Evolutionary conservation across 1,140 invertebrate genomes (phyloP), one percentile per base, ranked within the genome.

Genomic region (Drosophila pectinifera): DNA sequence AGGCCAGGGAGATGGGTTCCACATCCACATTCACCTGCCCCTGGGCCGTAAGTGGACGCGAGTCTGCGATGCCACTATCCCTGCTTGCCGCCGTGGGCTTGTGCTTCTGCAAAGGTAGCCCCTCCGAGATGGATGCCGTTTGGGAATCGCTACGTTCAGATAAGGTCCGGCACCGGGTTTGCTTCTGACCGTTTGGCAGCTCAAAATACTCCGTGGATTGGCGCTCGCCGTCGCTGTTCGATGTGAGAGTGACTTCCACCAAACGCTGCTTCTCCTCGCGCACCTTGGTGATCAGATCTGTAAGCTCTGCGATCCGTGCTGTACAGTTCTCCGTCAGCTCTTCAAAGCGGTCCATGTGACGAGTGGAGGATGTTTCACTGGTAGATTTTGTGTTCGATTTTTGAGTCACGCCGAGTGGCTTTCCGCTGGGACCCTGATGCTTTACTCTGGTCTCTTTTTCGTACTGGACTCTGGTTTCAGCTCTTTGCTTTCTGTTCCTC

Each of bases 161-260:
- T 0, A 58, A 3, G 0, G 73, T 80, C 4, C 76, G 53, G 6
- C 72, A 61, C 24, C 74, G 56, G 5, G 48, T 31, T n/a, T 49
- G 55, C 43, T 13, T 20, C n/a, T 73, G 56, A 10, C 36, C 57
- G 4, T 48, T 42, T 0, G 91, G 79, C 22, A 91, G 58, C 0
- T 92, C 91, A 13, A 90, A 59, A 34, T 92, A 92, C 51, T 92
- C 92, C 0, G 92, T 92, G 10, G 90, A 91, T 28, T 83, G 89
- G 2, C 80, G 77, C 4, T 82, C 86, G 14, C 72, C 80, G 5
- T 86, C 88, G 51, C 91, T 92, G 20, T 69, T 81, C 2, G 91
- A 92, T 0, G 92, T 92, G 0, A 92, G 72, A 0, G 91, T 92
- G 2, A 84, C 80, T 43, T 92, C 91, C 10, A 92, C 68, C 18